Conservation (phyloP, 37 sponge, comb jelly and placozoan genomes). For the Amphimedon queenslandica region DNA sequence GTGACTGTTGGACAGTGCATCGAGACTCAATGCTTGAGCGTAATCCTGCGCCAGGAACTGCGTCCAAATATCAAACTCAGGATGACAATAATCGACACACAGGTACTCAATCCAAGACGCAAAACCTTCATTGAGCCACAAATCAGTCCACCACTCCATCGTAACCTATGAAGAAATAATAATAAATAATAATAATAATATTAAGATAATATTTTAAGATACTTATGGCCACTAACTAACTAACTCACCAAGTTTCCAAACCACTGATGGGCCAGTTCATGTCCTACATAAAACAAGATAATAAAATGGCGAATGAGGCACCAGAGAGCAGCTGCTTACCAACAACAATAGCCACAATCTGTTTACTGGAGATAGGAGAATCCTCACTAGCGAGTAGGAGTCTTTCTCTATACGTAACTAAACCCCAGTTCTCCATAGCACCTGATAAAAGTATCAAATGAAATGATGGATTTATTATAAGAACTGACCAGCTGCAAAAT, state of each 20-base stretch:
- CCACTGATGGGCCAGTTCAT: constrained; percentile 97
- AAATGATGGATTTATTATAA: not conserved
- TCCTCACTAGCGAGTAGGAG: constrained; percentile 76
- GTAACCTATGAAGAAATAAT: constrained; percentile 49
- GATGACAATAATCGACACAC: constrained; percentile 91
- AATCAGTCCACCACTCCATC: constrained; percentile 99
- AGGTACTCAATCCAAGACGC: constrained; percentile 96
- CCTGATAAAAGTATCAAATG: constrained; percentile 26
- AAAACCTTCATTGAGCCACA: constrained; percentile 98
- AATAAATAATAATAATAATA: not conserved
- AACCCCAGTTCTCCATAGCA: constrained; percentile 96
- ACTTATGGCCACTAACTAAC: no score
- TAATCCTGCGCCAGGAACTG: constrained; percentile 81
- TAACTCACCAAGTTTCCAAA: constrained; percentile 89
- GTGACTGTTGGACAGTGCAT: constrained; percentile 84
- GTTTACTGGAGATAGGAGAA: constrained; percentile 67
- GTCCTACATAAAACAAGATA: constrained; percentile 42
- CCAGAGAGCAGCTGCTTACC: constrained; percentile 61
- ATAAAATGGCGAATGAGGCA: not conserved
- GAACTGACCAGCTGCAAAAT: constrained; percentile 78
- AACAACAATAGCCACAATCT: constrained; percentile 91
- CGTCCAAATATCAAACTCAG: constrained; percentile 93
- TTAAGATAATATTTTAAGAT: no score
- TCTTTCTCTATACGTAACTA: constrained; percentile 79
- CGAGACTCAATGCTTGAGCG: constrained; percentile 68